A percentile compares a stretch with the other conserved stretches of the same genome.
Conservation (phyloP, 2,113 vertebrate genomes). For the Pterocles orientalis region DNA sequence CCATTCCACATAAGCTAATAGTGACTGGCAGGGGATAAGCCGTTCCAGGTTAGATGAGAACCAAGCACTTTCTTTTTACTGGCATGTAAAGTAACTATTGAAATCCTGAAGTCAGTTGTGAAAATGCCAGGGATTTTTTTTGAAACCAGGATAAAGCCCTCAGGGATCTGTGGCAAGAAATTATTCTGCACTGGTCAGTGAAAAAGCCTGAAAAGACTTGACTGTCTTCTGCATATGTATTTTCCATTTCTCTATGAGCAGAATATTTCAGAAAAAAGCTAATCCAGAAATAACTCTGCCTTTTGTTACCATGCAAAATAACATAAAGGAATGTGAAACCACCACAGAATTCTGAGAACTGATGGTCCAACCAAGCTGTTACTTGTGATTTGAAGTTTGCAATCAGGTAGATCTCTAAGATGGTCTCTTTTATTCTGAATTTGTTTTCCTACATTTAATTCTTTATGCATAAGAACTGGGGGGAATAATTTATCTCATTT, state of each 20-base stretch:
- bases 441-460: neutral
- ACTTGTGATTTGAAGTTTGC: neutral
- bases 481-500: neutral
- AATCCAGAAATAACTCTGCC: conserved; percentile 12
- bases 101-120: conserved; percentile 51
- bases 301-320: neutral
- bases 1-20: conserved; percentile 1
- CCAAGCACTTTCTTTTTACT: conserved; percentile 3
- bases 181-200: conserved; percentile 10
- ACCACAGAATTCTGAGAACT: neutral
- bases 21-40: conserved; percentile 25
- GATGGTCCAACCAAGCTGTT: neutral
- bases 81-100: conserved; percentile 43
- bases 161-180: conserved; percentile 40
- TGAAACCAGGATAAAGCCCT: conserved; percentile 26
- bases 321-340: neutral
- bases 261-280: conserved; percentile 23
- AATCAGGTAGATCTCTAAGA: neutral
- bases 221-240: neutral
- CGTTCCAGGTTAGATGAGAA: neutral
- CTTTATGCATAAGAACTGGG: neutral
- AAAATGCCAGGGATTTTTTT: conserved; percentile 51
- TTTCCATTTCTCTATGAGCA: conserved; percentile 15
- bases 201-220: neutral
- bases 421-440: neutral